A percentile compares a stretch with the other conserved stretches of the same genome.
These are phyloP conservation scores for Neocloeon triangulifer DNA, from an alignment of 1,140 invertebrate species.

Conservation along the genomic window DNA sequence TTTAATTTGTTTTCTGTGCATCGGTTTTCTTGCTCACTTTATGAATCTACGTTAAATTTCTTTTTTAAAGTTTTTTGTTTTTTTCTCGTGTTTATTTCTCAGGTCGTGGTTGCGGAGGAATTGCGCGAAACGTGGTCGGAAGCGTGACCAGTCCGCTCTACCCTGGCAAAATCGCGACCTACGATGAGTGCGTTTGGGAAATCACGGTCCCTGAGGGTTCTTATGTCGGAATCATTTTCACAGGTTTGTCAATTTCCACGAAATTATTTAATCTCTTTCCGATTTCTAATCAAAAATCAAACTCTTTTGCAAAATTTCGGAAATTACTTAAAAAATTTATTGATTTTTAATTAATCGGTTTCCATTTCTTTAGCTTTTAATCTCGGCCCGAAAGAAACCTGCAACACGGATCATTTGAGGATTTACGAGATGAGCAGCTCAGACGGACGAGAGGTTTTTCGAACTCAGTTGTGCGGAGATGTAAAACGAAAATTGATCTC, in stretches of 20 bases:
- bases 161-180: conserved; percentile 35
- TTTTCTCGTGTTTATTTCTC: too few species aligned
- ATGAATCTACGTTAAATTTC: too few species aligned
- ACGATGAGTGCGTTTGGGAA: conserved; percentile 40
- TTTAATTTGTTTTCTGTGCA: too few species aligned
- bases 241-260: too few species aligned
- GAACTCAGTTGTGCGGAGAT: conserved; percentile 27
- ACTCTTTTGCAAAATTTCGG: too few species aligned
- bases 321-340: too few species aligned
- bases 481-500: conserved; percentile 18
- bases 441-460: conserved; percentile 12
- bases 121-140: conserved; percentile 41
- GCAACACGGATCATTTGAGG: neutral
- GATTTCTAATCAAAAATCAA: too few species aligned
- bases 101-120: conserved; percentile 57
- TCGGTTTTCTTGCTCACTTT: too few species aligned
- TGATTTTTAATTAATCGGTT: too few species aligned
- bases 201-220: conserved; percentile 37
- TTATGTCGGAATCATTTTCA: conserved; percentile 28
- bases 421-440: conserved; percentile 14
- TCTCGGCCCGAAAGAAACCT: neutral
- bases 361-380: too few species aligned
- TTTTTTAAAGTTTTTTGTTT: too few species aligned
- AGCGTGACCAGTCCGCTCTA: conserved; percentile 54
- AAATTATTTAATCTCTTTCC: too few species aligned